A percentile compares a stretch with the other conserved stretches of the same genome.
These are phyloP conservation scores for Sitobion miscanthi DNA, from an alignment of 1,140 invertebrate genomes.

Conservation along the genomic window DNA sequence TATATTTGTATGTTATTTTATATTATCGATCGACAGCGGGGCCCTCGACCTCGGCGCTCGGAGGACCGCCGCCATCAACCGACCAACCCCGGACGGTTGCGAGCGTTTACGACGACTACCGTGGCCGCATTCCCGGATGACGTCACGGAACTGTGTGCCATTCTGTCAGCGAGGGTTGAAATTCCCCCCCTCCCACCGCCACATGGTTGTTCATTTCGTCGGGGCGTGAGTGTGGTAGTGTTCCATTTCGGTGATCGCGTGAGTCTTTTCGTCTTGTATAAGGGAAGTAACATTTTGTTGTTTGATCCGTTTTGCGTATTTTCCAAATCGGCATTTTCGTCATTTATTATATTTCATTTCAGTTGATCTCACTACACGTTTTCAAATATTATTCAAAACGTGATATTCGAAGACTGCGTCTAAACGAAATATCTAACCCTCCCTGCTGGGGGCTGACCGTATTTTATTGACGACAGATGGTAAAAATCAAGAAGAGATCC, in stretches of 20 bases:
- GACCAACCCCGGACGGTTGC: background rate
- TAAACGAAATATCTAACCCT: background rate
- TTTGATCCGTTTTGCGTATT: background rate
- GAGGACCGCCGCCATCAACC: background rate
- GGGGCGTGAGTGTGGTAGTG: background rate
- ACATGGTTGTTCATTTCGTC: background rate
- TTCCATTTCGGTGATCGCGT: background rate
- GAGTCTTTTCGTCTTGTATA: background rate
- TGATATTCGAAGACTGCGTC: background rate
- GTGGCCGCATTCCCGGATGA: conserved; percentile 24
- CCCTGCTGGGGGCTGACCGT: background rate
- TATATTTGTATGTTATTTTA: conserved; percentile 8
- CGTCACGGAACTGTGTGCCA: conserved; percentile 13
- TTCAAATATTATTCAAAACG: too few species aligned
- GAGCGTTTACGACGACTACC: background rate
- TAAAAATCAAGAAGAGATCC: background rate
- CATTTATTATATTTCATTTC: background rate
- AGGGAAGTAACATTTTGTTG: background rate
- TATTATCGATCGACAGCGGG: conserved; percentile 26
- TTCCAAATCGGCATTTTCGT: background rate
- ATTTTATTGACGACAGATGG: background rate
- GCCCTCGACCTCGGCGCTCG: conserved; percentile 44
- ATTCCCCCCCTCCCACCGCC: background rate
- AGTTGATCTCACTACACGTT: too few species aligned
- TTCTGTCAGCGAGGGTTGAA: background rate